Evolutionary conservation across 2,888 invertebrate species (phyloP).

Genomic region (Himalopsyche japonica): DNA sequence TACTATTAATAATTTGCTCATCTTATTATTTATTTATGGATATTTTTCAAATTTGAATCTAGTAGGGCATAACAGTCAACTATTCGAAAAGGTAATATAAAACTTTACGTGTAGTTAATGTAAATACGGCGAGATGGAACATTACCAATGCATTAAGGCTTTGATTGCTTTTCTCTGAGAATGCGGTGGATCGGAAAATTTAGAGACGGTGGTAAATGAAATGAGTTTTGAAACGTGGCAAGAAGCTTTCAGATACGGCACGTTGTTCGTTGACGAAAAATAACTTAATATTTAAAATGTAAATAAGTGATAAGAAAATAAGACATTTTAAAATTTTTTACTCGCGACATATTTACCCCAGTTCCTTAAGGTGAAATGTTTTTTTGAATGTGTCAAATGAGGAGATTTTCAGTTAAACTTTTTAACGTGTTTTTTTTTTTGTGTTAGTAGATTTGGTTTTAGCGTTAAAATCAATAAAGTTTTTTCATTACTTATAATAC

Average conservation of each 20-base stretch:
- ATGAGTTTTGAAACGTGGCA: conserved; percentile 7
- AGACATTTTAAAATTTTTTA: too few species aligned
- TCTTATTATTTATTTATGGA: background rate
- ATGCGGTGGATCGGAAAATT: conserved; percentile 19
- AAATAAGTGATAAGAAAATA: background rate
- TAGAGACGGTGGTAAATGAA: background rate
- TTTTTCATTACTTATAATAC: too few species aligned
- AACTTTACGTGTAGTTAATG: conserved; percentile 16
- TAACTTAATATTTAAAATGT: background rate
- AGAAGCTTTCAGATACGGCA: background rate
- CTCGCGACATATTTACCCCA: too few species aligned
- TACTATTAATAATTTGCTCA: too few species aligned
- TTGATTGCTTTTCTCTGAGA: conserved; percentile 31
- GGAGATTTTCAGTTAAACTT: too few species aligned
- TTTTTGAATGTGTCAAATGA: too few species aligned
- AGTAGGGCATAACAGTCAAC: background rate
- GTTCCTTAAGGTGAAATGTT: too few species aligned
- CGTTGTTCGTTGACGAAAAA: background rate
- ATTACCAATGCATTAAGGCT: conserved; percentile 39
- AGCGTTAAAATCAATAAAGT: too few species aligned
- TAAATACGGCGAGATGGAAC: conserved; percentile 30
- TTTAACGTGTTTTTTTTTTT: too few species aligned
- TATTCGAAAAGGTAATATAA: conserved; percentile 8
- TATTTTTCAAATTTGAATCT: background rate
- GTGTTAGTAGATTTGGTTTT: too few species aligned